Percentiles rank a stretch among this genome's conserved stretches.
These are phyloP conservation scores for Poeciliopsis infans DNA, from an alignment of 2,797 vertebrate genomes.

Conservation along the genomic window DNA sequence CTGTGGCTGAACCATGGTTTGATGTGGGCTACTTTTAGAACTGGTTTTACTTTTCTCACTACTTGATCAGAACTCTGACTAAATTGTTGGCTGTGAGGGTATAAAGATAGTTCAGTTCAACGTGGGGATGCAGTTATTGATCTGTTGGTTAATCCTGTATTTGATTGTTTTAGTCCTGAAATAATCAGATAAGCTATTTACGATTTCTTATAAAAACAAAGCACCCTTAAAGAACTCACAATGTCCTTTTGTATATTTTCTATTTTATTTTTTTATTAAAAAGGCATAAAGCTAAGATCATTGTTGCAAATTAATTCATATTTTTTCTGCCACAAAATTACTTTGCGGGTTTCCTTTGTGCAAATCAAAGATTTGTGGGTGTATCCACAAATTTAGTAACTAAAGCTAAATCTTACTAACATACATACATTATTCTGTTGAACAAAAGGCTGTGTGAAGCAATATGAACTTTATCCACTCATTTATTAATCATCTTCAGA, in stretches of 20 bases:
- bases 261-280: not conserved
- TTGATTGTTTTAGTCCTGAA: not conserved
- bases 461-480: not conserved
- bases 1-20: conserved; percentile 53
- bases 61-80: conserved; percentile 5
- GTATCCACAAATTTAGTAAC: not conserved
- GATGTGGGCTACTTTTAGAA: conserved; percentile 48
- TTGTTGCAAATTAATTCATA: not conserved
- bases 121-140: not conserved
- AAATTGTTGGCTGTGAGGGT: conserved; percentile 13
- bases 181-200: not conserved
- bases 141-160: not conserved
- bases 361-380: not conserved
- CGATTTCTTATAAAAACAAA: not conserved
- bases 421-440: not conserved
- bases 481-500: not conserved
- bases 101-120: conserved; percentile 1
- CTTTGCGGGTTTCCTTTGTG: not conserved
- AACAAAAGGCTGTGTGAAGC: not conserved
- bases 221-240: not conserved
- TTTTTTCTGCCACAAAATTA: not conserved
- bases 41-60: conserved; percentile 20
- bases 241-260: not conserved
- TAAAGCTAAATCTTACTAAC: not conserved
- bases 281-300: not conserved